Evolutionary conservation across 2,888 invertebrate genomes (phyloP), one percentile per base, ranked within the genome.

Genomic region (Synanthedon myopaeformis): DNA sequence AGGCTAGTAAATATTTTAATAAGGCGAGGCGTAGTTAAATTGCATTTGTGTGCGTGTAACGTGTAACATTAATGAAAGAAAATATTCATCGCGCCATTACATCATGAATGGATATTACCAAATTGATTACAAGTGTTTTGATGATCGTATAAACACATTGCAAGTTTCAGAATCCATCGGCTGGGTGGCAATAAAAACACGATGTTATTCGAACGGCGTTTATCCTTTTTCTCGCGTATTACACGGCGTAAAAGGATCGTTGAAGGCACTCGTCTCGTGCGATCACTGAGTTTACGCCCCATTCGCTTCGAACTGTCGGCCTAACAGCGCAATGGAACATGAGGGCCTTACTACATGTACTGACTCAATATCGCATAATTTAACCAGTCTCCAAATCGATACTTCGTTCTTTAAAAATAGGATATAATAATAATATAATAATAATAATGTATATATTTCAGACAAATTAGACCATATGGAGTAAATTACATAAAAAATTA

Each of bases 211-310:
- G 60, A 63, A 62, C 55, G 59, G 59, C 62, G 59, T 67, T 67
- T 68, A 64, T 65, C 59, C 61, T 57, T 59, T 65, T 58, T 58
- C 57, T 58, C 54, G 56, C 58, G 63, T 64, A 65, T 66, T 64
- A 64, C 65, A 62, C 56, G 61, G 61, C 61, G 62, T 69, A 64
- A 70, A 71, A 69, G 65, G 67, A 69, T 65, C 65, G 65, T 72
- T 67, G 64, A 59, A 64, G 64, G 65, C 65, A 62, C 71, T 72
- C 62, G 62, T 59, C 56, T 63, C 61, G 55, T 59, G 61, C 65
- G 70, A 70, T 71, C 67, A 63, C 60, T 61, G 62, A 64, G 67
- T 67, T 70, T 66, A 69, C 65, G 66, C 65, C 61, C 62, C 66
- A 64, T 68, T 62, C 69, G 64, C 62, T 52, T 55, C 58, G 59